Conservation (phyloP, 2,888 invertebrate genomes). For the Zygaena filipendulae region DNA sequence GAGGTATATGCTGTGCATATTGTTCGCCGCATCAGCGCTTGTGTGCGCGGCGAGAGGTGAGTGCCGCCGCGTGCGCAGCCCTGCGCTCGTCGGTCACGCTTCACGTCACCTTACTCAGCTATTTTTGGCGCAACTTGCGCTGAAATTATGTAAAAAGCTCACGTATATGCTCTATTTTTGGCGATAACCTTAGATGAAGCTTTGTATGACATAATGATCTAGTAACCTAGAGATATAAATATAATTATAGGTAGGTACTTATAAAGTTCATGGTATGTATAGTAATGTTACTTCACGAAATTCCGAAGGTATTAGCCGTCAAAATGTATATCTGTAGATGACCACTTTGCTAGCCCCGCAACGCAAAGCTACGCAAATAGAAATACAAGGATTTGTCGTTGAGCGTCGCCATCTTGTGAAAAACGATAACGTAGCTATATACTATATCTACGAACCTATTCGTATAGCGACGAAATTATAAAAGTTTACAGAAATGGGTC, state of each 20-base stretch:
- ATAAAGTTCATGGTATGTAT: no score
- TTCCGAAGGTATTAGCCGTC: no score
- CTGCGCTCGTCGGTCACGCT: slow-evolving; percentile 28
- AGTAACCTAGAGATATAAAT: slow-evolving; percentile 47
- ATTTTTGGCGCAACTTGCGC: slow-evolving; percentile 66
- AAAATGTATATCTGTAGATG: no score
- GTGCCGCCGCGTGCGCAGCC: slow-evolving; percentile 22
- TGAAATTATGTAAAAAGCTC: slow-evolving; percentile 70
- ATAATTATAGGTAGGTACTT: slow-evolving; percentile 21
- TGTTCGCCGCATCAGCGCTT: slow-evolving; percentile 52
- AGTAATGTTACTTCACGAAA: no score
- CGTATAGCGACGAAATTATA: slow-evolving; percentile 56
- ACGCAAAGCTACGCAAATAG: slow-evolving; percentile 64
- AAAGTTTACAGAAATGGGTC: slow-evolving; percentile 50
- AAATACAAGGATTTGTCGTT: slow-evolving; percentile 66
- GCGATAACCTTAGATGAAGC: slow-evolving; percentile 56
- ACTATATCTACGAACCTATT: no score
- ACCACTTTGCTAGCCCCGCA: slow-evolving; percentile 18
- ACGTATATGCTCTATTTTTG: slow-evolving; percentile 62
- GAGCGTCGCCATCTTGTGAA: slow-evolving; percentile 68
- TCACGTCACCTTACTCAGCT: slow-evolving; percentile 58
- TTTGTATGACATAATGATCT: slow-evolving; percentile 45
- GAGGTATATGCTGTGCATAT: slow-evolving; percentile 62
- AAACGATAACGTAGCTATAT: no score
- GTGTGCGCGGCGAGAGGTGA: slow-evolving; percentile 58